phyloP scores from a whole-genome alignment of 2,797 vertebrate species.

The Crenichthys baileyi region DNA sequence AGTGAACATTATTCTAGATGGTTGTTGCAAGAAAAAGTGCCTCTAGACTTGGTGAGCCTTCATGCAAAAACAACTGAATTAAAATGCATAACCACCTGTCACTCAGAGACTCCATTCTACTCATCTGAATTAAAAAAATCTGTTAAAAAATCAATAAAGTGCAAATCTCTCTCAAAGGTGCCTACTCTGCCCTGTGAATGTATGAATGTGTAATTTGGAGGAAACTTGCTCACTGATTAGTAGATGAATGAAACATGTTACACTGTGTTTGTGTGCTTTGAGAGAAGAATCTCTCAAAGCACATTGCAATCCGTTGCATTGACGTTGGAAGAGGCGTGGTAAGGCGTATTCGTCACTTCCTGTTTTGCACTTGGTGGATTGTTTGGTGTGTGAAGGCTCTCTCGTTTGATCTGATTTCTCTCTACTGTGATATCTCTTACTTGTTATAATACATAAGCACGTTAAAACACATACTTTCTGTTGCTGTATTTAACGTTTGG shows the following conservation, averaged over 20 bases:
- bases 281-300: too few species aligned
- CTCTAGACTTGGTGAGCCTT: constrained; percentile 24
- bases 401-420: too few species aligned
- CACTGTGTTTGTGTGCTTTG: constrained; percentile 39
- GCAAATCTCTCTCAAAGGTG: constrained; percentile 47
- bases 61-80: constrained; percentile 38
- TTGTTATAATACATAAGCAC: too few species aligned
- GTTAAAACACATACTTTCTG: too few species aligned
- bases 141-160: constrained; percentile 62
- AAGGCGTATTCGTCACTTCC: too few species aligned
- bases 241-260: constrained; percentile 52
- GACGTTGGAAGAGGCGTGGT: too few species aligned
- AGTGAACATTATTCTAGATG: constrained; percentile 16
- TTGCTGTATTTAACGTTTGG: too few species aligned
- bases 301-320: too few species aligned
- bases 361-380: too few species aligned
- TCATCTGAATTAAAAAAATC: constrained; percentile 60
- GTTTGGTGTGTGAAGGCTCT: too few species aligned
- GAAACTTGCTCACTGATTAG: constrained; percentile 47
- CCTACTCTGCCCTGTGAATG: constrained; percentile 36
- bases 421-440: too few species aligned
- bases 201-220: constrained; percentile 52
- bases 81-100: constrained; percentile 46
- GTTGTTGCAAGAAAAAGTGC: constrained; percentile 18
- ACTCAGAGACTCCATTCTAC: constrained; percentile 35